phyloP scores from a whole-genome alignment of 2,797 vertebrate genomes.

The Pantherophis alleghaniensis region DNA sequence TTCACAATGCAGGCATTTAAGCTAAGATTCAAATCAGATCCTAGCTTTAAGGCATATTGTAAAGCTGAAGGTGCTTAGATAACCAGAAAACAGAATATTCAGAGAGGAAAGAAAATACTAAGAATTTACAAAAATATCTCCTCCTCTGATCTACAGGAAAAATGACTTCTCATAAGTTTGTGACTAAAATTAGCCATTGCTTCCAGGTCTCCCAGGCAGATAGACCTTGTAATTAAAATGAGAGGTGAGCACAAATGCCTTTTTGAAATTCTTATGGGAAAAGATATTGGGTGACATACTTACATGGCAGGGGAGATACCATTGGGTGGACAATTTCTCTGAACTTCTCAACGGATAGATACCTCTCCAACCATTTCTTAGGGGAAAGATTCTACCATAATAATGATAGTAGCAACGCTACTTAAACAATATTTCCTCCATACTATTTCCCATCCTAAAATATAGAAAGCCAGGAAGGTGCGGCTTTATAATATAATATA shows the following conservation, averaged over 20 bases:
- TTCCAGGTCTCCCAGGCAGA: background rate
- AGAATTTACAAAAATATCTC: background rate
- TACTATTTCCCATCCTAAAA: background rate
- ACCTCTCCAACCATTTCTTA: background rate
- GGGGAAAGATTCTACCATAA: background rate
- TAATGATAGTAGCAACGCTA: background rate
- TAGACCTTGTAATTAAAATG: background rate
- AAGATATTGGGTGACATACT: background rate
- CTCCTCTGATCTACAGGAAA: background rate
- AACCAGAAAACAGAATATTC: background rate
- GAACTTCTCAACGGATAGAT: background rate
- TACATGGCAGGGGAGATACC: background rate
- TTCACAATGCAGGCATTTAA: background rate
- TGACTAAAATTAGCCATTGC: background rate
- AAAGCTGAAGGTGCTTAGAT: background rate
- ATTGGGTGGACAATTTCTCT: background rate
- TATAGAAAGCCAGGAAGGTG: background rate
- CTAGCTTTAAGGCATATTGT: background rate
- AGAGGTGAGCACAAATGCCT: background rate
- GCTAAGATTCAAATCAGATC: background rate
- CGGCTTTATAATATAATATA: background rate
- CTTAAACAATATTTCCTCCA: background rate
- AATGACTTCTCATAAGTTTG: background rate
- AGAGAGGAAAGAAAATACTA: background rate
- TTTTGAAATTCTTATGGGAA: background rate